Conservation (phyloP, 1,140 invertebrate species). For the Pomacea maculata region DNA sequence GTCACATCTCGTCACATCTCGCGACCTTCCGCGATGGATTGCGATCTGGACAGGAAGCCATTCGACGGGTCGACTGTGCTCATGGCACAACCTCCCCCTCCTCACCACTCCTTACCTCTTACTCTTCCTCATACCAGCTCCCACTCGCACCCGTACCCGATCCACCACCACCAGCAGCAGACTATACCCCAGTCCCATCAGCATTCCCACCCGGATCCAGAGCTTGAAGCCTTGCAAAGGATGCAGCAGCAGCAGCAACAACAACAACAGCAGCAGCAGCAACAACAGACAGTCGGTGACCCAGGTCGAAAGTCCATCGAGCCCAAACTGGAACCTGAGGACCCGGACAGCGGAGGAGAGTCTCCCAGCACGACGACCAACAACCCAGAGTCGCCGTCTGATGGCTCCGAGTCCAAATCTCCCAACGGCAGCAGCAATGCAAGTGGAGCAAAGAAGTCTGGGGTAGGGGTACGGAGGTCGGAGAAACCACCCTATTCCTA, state of each 20-base stretch:
- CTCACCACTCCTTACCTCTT: conserved; percentile 3
- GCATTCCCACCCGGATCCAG: neutral
- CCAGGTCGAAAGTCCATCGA: conserved; percentile 6
- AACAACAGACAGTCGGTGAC: no score
- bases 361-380: conserved; percentile 39
- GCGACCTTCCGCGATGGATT: conserved; percentile 9
- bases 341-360: conserved; percentile 36
- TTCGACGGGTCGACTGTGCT: conserved; percentile 14
- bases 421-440: neutral
- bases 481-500: conserved; percentile 98
- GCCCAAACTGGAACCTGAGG: conserved; percentile 22
- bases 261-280: no score
- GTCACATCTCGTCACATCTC: neutral
- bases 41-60: conserved; percentile 27
- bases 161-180: conserved; percentile 1
- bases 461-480: conserved; percentile 56
- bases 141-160: neutral
- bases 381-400: conserved; percentile 28
- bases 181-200: neutral
- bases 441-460: conserved; percentile 45
- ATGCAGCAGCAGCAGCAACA: no score
- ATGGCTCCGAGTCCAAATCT: conserved; percentile 1
- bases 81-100: conserved; percentile 6
- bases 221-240: no score
- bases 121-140: conserved; percentile 7